Evolutionary conservation across 37 sponge, comb jelly and placozoan species (phyloP), one percentile per base, ranked within the genome.

Genomic region (Beroe forskalii): DNA sequence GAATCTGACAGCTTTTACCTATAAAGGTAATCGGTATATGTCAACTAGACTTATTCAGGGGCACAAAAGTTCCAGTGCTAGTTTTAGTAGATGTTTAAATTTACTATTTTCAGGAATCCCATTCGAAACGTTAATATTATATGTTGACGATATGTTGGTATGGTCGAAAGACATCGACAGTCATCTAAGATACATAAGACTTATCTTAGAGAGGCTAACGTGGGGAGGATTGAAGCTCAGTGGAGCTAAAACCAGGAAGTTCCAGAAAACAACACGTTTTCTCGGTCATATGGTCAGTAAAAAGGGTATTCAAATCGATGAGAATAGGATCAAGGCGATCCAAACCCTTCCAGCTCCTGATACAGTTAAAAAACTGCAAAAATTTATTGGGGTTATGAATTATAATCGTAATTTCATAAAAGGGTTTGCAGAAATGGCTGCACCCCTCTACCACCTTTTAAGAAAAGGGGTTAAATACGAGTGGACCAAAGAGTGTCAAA

Each of bases 351-450:
- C 75, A 33, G 8, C 36, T 36, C 75, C 75, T 72, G 35, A 3
- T 38, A 30, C 40, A 8, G 30, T 30, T 6, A 72, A 72, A 36
- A 22, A 72, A 20, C 39, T 72, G 31, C 75, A 72, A 30, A 72
- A 72, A 20, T 72, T 72, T 72, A 36, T 72, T 22, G 75, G 75
- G 9, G 35, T 72, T 1, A 37, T 72, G 75, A 72, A 72, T 32
- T 72, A 72, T 39, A 33, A 72, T 36, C 36, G 75, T 35, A 8
- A 23, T 9, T 72, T 30, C 30, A 72, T 72, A 6, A 33, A 20
- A 36, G 23, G 31, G 1, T 72, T 72, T 72, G 75, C 75, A 9
- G 38, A 32, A 9, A 72, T 36, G 30, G 75, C 75, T 35, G 75
- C 75, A 1, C 75, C 75, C 14, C 75, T 72, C 40, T 72, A 72